Evolutionary conservation across 1,140 invertebrate species (phyloP), one percentile per base, ranked within the genome.

Genomic region (Euura saliciscinereae): DNA sequence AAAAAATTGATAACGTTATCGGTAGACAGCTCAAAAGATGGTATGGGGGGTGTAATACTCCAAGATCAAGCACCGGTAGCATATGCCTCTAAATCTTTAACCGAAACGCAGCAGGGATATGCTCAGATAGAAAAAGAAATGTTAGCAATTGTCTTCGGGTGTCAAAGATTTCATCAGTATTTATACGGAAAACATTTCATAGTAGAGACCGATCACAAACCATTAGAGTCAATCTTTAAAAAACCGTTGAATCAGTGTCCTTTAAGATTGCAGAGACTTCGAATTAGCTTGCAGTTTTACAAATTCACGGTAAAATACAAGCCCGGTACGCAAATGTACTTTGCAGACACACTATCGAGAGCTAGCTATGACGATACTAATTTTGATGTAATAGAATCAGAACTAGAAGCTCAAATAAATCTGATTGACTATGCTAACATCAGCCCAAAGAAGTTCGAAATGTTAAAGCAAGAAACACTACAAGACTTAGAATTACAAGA

Each of bases 101-200:
- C 71, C 65, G 73, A 74, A 45, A 77, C 80, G 13, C 80, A 87
- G 74, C 71, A 75, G 71, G 74, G 75, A 2, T 89, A 86, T 74
- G 76, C 84, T 1, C 81, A 83, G 72, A 88, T 88, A 43, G 87
- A 89, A 74, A 88, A 87, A 69, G 86, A 90, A 76, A 74, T 82
- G 6, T 77, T 87, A 2, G 85, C 83, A 5, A 84, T 89, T 44
- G 74, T 81, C 44, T 86, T 82, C 78, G 81, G 75, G 13, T 79
- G 66, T 72, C 73, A 81, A 74, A 80, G 80, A 70, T 89, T 86
- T 79, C 77, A 81, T 71, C 76, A 81, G 43, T 85, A 83, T 74
- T 74, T 87, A 6, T 82, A 78, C 79, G 83, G 82, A 10, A 74
- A 71, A 59, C 71, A 75, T 71, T 73, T 83, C n/a, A 75, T 78